These are phyloP conservation scores for Mactra quadrangularis DNA, from an alignment of 1,140 invertebrate genomes.

Conservation along the genomic window DNA sequence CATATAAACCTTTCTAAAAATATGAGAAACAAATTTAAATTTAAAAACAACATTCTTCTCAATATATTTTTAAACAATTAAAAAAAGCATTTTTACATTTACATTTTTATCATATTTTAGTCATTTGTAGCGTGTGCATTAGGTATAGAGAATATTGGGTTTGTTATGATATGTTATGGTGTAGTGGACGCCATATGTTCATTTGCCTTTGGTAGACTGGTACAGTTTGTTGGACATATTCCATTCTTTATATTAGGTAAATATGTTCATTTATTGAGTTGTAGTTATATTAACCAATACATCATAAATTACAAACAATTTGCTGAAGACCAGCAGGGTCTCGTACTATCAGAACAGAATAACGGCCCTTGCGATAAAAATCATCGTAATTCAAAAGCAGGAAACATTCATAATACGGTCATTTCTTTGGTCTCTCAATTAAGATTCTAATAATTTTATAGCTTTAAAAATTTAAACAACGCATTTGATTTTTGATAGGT, in stretches of 20 bases:
- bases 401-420: too few relatives aligned
- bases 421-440: background rate
- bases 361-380: background rate
- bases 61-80: too few relatives aligned
- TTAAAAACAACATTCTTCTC: too few relatives aligned
- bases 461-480: too few relatives aligned
- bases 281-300: background rate
- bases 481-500: too few relatives aligned
- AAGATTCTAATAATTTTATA: too few relatives aligned
- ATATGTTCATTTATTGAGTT: too few relatives aligned
- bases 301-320: background rate
- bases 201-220: conserved; percentile 93
- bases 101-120: too few relatives aligned
- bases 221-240: conserved; percentile 95
- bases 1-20: too few relatives aligned
- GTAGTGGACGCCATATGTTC: conserved; percentile 96
- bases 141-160: conserved; percentile 95
- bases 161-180: conserved; percentile 98
- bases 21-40: too few relatives aligned
- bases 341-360: background rate
- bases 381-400: too few relatives aligned
- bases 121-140: conserved; percentile 96
- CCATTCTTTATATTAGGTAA: conserved; percentile 91
- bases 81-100: too few relatives aligned
- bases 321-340: background rate